phyloP scores from a whole-genome alignment of 1,140 invertebrate species.

The Stegodyphus dumicola region DNA sequence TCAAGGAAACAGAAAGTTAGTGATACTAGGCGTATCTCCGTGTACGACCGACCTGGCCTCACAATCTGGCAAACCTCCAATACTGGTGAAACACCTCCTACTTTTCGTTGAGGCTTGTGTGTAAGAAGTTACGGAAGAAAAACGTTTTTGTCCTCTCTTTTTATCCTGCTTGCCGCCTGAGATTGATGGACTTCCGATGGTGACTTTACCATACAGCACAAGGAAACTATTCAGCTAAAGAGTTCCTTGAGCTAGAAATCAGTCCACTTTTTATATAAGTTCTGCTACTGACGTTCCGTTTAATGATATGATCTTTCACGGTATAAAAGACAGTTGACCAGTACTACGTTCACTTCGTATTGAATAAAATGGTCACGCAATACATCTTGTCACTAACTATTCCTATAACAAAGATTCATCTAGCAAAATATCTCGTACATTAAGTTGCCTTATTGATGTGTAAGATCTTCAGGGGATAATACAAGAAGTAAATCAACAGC shows the following conservation, averaged over 20 bases:
- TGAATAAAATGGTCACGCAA: too few species aligned
- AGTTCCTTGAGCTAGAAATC: not conserved
- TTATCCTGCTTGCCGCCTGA: not conserved
- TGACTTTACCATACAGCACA: not conserved
- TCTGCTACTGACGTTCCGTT: not conserved
- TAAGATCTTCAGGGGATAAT: too few species aligned
- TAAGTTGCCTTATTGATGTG: too few species aligned
- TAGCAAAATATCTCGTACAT: too few species aligned
- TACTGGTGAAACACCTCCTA: not conserved
- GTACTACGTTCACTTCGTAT: too few species aligned
- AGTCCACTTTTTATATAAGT: not conserved
- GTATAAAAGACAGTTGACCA: not conserved
- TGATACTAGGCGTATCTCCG: not conserved
- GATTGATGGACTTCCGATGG: conserved; percentile 29
- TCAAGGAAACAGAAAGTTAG: not conserved
- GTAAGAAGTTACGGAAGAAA: not conserved
- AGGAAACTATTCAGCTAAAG: not conserved
- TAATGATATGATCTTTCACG: not conserved
- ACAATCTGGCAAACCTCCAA: conserved; percentile 18
- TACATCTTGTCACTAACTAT: too few species aligned
- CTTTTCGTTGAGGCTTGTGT: not conserved
- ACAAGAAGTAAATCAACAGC: too few species aligned
- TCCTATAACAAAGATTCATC: too few species aligned
- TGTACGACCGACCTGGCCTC: not conserved
- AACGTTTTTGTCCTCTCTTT: not conserved